Evolutionary conservation across 2,888 invertebrate genomes (phyloP).

Genomic region (Protonemura montana): DNA sequence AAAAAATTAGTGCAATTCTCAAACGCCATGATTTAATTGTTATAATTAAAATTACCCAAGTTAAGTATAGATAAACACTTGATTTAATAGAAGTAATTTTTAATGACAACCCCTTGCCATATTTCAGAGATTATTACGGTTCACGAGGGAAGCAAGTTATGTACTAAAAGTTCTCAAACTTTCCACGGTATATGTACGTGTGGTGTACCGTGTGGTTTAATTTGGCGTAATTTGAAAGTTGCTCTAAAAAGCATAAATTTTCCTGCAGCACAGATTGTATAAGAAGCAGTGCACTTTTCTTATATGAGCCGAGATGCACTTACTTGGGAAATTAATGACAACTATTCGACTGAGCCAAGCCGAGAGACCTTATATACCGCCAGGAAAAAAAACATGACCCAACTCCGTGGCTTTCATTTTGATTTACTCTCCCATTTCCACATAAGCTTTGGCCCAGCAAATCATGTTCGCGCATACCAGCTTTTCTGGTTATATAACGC

Average conservation of each 20-base stretch:
- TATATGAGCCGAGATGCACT: background rate
- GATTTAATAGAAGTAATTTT: background rate
- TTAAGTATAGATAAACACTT: background rate
- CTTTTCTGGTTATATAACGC: background rate
- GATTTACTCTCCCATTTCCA: conserved; percentile 18
- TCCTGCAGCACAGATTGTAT: conserved; percentile 1
- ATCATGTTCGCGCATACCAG: background rate
- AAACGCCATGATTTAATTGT: background rate
- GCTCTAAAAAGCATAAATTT: conserved; percentile 19
- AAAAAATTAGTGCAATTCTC: background rate
- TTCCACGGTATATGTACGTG: background rate
- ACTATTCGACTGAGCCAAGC: background rate
- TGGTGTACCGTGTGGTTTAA: background rate
- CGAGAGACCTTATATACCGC: too few species aligned
- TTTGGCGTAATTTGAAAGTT: conserved; percentile 14
- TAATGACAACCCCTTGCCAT: background rate
- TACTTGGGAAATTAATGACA: conserved; percentile 18
- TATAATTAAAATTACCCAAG: background rate
- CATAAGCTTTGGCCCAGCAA: background rate
- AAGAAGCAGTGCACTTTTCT: background rate
- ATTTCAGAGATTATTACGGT: background rate
- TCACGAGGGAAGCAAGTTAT: background rate
- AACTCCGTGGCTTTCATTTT: background rate
- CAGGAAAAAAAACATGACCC: background rate
- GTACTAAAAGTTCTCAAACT: background rate